Evolutionary conservation across 2,113 vertebrate genomes (phyloP), one percentile per base, ranked within the genome.

Genomic region (Gymnobelideus leadbeateri): DNA sequence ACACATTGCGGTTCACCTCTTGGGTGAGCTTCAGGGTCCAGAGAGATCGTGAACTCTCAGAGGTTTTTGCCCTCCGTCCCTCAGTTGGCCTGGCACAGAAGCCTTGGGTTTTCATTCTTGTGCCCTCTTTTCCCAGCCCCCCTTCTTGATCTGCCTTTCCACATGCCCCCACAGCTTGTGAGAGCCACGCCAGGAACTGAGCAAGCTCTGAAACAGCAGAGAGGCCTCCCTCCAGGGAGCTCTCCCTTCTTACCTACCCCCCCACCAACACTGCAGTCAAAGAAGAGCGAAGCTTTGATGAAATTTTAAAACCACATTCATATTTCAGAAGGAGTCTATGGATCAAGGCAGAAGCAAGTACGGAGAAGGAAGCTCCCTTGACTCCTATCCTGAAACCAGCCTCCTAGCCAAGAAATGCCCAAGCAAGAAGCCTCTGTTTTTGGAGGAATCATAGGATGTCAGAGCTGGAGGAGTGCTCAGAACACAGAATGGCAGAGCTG

Each of bases 211-310:
- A 90, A 90, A 90, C 47, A 90, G 89, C 89, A 90, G 89, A 49
- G 49, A 49, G 49, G 89, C 89, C 47, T 90, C 89, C 89, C 89
- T 90, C 89, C 68, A n/a, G 50, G 37, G 89, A 0, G 1, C 28
- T 84, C 10, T 28, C 26, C 84, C 3, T 3, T 84, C 68, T 84
- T 84, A 77, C 68, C 68, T 7, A 37, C 68, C n/a, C n/a, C 37
- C 61, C 61, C 61, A 77, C 68, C 68, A 84, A 37, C n/a, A 84
- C n/a, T 84, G n/a, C 68, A 95, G 57, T 89, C 25, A 0, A 90
- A 68, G 61, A 94, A 68, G 24, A 28, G 23, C 84, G 55, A 26
- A 43, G 95, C 95, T 96, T 96, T 95, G 97, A 97, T 96, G 97
- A 96, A 94, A 96, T 89, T 95, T 96, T 96, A 92, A 97, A 84